Evolutionary conservation across 2,113 vertebrate genomes (phyloP), one percentile per base, ranked within the genome.

Genomic region (Ranitomeya imitator): DNA sequence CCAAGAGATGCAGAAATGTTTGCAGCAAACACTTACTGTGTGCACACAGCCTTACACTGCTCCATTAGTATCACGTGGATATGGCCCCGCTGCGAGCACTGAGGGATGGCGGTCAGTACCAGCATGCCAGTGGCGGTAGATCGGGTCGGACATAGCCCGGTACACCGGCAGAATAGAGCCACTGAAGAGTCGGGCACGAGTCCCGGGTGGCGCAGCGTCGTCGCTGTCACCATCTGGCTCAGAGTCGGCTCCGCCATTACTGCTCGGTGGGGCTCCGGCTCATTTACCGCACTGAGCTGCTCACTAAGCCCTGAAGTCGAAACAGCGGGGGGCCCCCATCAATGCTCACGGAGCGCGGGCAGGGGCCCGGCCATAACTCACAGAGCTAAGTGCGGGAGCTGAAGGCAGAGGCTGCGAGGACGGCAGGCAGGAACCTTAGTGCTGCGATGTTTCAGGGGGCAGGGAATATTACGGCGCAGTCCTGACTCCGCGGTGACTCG

Each of bases 281-380:
- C 26, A 61, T 57, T 12, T 54, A 60, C 85, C 59, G 57, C 21
- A 61, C 45, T 19, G 85, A 78, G 73, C 37, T 52, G 51, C 37
- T 67, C 45, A 52, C 21, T 14, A 16, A 61, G 84, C 84, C 54
- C 71, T 61, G 71, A 37, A 86, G 85, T 52, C 73, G 45, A 57
- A 63, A 31, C 85, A 86, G 85, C 61, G 76, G 85, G 85, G 57
- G 57, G 57, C 76, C 76, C 76, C 59, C n/a, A 52, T 79, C 76
- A 86, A 79, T 55, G 85, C 61, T 79, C 55, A 60, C 14, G 26
- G 60, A 69, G 5, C 61, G 15, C 60, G 51, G 57, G 23, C 59
- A 61, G 76, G 76, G 85, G 60, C 21, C 73, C n/a, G 59, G 61
- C 77, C 79, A 63, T 86, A 79, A 86, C 76, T 86, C 76, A 86